Evolutionary conservation across 1,140 invertebrate genomes (phyloP).

Genomic region (Lordiphosa collinella): DNA sequence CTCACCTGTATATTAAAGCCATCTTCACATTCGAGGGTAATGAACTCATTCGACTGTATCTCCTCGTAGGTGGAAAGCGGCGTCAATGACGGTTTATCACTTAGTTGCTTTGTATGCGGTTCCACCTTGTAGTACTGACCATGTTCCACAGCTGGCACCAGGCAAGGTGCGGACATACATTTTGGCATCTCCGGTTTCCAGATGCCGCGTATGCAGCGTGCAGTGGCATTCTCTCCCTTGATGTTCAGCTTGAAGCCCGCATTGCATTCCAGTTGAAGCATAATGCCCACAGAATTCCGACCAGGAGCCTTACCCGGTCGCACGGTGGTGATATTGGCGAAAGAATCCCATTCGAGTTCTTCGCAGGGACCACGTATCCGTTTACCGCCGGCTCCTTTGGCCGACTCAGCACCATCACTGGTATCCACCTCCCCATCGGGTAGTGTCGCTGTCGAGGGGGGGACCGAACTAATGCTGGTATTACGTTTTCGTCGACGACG

Average conservation of each 20-base stretch:
- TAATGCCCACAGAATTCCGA: slow-evolving; percentile 83
- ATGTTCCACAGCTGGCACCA: slow-evolving; percentile 74
- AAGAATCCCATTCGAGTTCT: slow-evolving; percentile 72
- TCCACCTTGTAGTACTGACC: slow-evolving; percentile 76
- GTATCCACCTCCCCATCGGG: slow-evolving; percentile 48
- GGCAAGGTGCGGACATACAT: slow-evolving; percentile 83
- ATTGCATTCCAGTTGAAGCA: slow-evolving; percentile 86
- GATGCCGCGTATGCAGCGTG: slow-evolving; percentile 87
- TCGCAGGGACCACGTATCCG: slow-evolving; percentile 81
- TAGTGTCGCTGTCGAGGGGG: slow-evolving; percentile 19
- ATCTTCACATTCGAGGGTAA: slow-evolving; percentile 75
- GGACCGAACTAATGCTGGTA: slow-evolving; percentile 28
- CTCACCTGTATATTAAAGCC: slow-evolving; percentile 74
- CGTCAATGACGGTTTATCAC: slow-evolving; percentile 62
- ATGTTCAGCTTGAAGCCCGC: slow-evolving; percentile 88
- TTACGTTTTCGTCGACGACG: slow-evolving; percentile 56
- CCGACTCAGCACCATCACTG: slow-evolving; percentile 50
- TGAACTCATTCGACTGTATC: slow-evolving; percentile 76
- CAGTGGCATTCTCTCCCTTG: slow-evolving; percentile 85
- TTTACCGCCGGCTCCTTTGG: slow-evolving; percentile 50
- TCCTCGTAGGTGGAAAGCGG: slow-evolving; percentile 72
- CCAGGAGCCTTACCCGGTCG: slow-evolving; percentile 73
- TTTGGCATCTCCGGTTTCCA: slow-evolving; percentile 90
- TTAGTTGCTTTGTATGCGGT: slow-evolving; percentile 61
- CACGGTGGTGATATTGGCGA: slow-evolving; percentile 69